Conservation (phyloP, 2,113 vertebrate species). For the Grammatotria lemairii region DNA sequence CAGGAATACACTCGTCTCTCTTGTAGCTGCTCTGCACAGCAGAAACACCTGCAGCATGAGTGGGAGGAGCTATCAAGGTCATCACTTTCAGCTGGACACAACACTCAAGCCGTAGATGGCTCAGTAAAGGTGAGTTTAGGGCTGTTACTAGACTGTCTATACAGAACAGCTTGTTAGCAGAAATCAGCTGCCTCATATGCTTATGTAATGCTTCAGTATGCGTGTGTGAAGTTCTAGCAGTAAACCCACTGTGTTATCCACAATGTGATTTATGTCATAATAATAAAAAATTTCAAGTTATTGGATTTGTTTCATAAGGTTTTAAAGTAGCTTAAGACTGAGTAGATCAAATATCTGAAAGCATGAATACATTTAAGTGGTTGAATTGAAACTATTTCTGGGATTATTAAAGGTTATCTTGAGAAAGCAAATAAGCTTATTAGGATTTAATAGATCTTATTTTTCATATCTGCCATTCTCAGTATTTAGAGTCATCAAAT, state of each 20-base stretch:
- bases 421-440: not conserved
- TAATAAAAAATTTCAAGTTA: not conserved
- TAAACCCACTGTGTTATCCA: not conserved
- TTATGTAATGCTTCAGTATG: not conserved
- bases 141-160: not conserved
- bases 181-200: not conserved
- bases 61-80: slow-evolving; percentile 56
- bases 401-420: not conserved
- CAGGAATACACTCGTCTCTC: slow-evolving; percentile 55
- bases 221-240: not conserved
- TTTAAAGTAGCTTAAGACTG: not conserved
- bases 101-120: slow-evolving; percentile 35
- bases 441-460: not conserved
- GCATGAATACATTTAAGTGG: not conserved
- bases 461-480: not conserved
- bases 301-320: not conserved
- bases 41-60: slow-evolving; percentile 65
- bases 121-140: slow-evolving; percentile 63
- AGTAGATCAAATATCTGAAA: not conserved
- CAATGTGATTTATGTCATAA: not conserved
- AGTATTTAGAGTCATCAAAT: not conserved
- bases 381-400: not conserved
- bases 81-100: slow-evolving; percentile 33
- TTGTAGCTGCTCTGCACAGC: slow-evolving; percentile 18
- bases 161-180: not conserved